Conservation (phyloP, 2,797 vertebrate genomes). For the Sternarchorhynchus goeldii region DNA sequence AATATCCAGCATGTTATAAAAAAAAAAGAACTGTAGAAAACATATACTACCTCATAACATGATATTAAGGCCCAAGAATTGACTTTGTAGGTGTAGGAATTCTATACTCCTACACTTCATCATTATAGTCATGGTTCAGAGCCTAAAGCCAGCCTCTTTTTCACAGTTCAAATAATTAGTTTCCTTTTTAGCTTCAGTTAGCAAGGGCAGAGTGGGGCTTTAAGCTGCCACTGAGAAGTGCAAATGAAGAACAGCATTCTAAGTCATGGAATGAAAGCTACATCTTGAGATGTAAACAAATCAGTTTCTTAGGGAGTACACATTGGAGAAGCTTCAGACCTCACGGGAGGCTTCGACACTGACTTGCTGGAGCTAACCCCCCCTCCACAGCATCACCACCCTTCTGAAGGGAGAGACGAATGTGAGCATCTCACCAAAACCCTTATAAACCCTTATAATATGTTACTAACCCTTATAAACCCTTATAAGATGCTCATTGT, state of each 20-base stretch:
- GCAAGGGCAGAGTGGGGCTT: neutral
- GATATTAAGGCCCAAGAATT: neutral
- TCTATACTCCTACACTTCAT: neutral
- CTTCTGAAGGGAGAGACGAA: too few relatives aligned
- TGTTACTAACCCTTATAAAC: too few relatives aligned
- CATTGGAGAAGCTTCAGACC: conserved; percentile 21
- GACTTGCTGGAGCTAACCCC: conserved; percentile 54
- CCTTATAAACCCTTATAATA: too few relatives aligned
- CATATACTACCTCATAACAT: neutral
- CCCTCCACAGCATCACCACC: too few relatives aligned
- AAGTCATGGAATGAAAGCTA: neutral
- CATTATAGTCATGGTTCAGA: neutral
- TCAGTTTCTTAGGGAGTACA: conserved; percentile 16
- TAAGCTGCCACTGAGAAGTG: neutral
- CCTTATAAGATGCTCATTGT: too few relatives aligned
- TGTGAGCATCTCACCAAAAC: too few relatives aligned
- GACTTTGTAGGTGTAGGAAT: neutral
- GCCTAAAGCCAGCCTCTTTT: conserved; percentile 1
- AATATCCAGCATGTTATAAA: neutral
- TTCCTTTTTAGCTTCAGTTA: neutral
- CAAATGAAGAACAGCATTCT: neutral
- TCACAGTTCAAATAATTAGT: neutral
- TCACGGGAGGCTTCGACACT: conserved; percentile 48
- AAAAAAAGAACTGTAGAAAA: neutral
- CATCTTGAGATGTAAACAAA: neutral